phyloP scores from a whole-genome alignment of 2,113 vertebrate genomes.

The Peromyscus maniculatus region DNA sequence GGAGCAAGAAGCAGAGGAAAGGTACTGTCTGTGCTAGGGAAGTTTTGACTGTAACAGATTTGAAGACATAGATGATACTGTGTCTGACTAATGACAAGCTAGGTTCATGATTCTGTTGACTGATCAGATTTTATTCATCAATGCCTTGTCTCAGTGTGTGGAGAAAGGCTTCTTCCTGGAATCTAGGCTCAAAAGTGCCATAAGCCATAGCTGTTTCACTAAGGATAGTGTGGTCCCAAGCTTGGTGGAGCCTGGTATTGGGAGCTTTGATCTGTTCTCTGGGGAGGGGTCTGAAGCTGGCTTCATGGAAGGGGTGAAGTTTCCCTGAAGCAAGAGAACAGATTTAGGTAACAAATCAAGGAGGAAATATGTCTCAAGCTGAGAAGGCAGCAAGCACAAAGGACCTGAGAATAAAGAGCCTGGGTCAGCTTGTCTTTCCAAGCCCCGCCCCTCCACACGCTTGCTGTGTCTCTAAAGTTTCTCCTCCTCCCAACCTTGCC shows the following conservation, averaged over 20 bases:
- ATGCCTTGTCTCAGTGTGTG: neutral
- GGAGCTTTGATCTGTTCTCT: neutral
- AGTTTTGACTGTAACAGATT: no score
- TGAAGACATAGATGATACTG: neutral
- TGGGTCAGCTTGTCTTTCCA: neutral
- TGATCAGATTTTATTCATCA: neutral
- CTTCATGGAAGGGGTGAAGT: neutral
- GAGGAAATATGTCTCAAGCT: neutral
- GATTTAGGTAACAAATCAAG: no score
- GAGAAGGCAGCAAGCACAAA: neutral
- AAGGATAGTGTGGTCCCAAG: neutral
- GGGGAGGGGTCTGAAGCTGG: neutral
- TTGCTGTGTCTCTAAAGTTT: no score
- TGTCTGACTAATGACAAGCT: neutral
- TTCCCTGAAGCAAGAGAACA: neutral
- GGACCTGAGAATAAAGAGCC: neutral
- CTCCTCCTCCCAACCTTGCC: neutral
- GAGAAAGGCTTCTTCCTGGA: neutral
- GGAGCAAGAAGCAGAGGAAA: no score
- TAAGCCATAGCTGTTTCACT: neutral
- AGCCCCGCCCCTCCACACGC: neutral
- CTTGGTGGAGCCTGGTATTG: neutral
- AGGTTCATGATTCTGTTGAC: neutral
- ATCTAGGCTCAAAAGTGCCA: neutral
- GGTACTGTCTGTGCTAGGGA: no score